Evolutionary conservation across 2,113 vertebrate genomes (phyloP).

Genomic region (Sardina pilchardus): DNA sequence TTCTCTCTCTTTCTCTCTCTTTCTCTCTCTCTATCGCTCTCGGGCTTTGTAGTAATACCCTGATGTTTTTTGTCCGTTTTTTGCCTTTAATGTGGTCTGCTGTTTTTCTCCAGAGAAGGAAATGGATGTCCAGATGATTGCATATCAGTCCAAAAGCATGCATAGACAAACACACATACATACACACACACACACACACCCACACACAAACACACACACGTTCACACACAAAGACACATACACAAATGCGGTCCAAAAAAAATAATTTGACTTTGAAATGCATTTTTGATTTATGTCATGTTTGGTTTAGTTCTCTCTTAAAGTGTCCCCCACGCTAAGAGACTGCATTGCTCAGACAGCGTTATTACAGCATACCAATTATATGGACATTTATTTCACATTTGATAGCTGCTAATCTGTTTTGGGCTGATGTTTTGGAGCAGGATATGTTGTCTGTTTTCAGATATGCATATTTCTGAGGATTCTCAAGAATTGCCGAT

Average conservation of each 20-base stretch:
- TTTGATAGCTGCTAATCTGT: not conserved
- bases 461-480: not conserved
- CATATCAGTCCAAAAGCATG: not conserved
- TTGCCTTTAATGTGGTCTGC: constrained; percentile 4
- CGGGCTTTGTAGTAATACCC: not conserved
- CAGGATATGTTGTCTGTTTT: not conserved
- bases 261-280: not conserved
- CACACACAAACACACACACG: not conserved
- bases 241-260: not conserved
- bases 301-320: not conserved
- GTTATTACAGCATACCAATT: not conserved
- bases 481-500: not conserved
- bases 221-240: too few relatives aligned
- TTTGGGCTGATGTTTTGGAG: not conserved
- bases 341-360: not conserved
- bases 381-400: not conserved
- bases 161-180: not conserved
- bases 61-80: not conserved
- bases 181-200: not conserved
- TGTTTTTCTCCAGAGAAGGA: not conserved
- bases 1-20: not conserved
- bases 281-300: not conserved
- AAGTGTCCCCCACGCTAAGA: not conserved
- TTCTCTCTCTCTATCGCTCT: not conserved
- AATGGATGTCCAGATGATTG: not conserved